Evolutionary conservation across 2,797 vertebrate species (phyloP), one percentile per base, ranked within the genome.

Genomic region (Chaunax sp.): DNA sequence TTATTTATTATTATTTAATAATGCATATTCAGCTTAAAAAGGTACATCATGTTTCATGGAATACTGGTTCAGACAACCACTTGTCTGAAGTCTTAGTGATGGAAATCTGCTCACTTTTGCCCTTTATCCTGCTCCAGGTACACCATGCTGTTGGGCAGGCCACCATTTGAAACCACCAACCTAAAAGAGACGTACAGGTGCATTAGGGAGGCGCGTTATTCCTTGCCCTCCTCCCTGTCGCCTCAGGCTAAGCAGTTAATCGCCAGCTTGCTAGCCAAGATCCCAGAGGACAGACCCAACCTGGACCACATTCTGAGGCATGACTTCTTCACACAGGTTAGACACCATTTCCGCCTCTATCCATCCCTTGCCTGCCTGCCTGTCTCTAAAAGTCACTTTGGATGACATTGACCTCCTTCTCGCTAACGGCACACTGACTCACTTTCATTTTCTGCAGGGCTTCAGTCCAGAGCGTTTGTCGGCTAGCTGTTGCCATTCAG

Each of bases 81-180:
- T 33, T 19, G 10, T 55, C 11, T 18, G 20, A 30, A 19, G 4
- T 19, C 3, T 57, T 49, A 7, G 10, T 28, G 33, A 57, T 40
- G 3, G 23, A 35, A 45, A 56, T 54, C 10, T 12, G 6, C 70
- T 90, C 6, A 82, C 37, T 2, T 46, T 22, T 51, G 23, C 9
- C 2, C 12, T 63, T 22, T 23, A 0, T 62, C 28, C 15, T 28
- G 1, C 60, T 82, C 56, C 86, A 99, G 98, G 98, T 99, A 98
- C 72, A 99, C 98, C 1, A 97, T 99, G 98, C 89, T 99, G 18
- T 84, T 98, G 81, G 98, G 98, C 69, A 94, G 97, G 75, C 98
- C 98, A 0, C 98, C 98, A 0, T 99, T 99, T 84, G 98, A 99
- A 92, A 99, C 98, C 58, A 98, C 96, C 51, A 98, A 99, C 90